phyloP scores from a whole-genome alignment of 2,797 vertebrate genomes.

The Anabacerthia variegaticeps region DNA sequence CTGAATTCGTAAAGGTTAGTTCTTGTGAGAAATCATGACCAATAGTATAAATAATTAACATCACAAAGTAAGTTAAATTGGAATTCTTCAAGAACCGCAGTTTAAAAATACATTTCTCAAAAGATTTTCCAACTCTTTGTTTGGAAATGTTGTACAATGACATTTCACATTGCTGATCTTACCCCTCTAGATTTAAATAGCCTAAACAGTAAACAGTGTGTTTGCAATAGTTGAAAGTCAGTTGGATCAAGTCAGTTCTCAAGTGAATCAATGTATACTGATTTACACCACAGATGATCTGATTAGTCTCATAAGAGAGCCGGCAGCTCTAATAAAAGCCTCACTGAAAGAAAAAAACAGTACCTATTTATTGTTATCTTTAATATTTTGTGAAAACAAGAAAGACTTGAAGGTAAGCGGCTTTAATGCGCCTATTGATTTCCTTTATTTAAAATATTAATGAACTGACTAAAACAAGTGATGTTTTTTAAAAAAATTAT shows the following conservation, averaged over 20 bases:
- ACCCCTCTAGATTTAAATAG: background rate
- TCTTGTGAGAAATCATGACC: background rate
- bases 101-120: background rate
- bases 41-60: background rate
- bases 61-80: background rate
- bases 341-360: background rate
- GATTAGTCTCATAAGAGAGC: slow-evolving; percentile 34
- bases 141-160: background rate
- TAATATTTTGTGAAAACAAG: slow-evolving; percentile 66
- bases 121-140: background rate
- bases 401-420: slow-evolving; percentile 21
- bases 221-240: slow-evolving; percentile 30
- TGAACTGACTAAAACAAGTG: slow-evolving; percentile 50
- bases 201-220: background rate
- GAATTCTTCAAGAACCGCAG: background rate
- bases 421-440: slow-evolving; percentile 59
- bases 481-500: background rate
- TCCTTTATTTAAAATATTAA: slow-evolving; percentile 63
- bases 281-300: slow-evolving; percentile 33
- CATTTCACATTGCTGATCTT: background rate
- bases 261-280: background rate
- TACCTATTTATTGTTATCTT: slow-evolving; percentile 30
- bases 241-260: slow-evolving; percentile 17
- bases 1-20: background rate
- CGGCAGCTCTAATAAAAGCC: slow-evolving; percentile 17